A percentile compares a stretch with the other conserved stretches of the same genome.
These are phyloP conservation scores for Periphyllus acericola DNA, from an alignment of 2,888 invertebrate genomes.

Conservation along the genomic window DNA sequence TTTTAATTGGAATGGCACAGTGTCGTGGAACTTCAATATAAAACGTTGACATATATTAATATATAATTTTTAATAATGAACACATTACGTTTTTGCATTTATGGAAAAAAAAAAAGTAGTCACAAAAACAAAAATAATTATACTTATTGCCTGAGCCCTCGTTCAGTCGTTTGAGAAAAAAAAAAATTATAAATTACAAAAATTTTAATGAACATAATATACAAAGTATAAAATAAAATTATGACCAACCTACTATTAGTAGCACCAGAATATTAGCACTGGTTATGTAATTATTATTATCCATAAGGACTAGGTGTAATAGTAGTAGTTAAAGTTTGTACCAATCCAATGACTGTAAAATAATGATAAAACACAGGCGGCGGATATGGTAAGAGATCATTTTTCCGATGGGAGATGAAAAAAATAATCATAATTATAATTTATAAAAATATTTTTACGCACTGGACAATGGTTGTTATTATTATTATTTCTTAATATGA, in stretches of 20 bases:
- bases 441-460: conserved; percentile 48
- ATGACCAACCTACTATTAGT: not conserved
- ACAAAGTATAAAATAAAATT: not conserved
- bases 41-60: conserved; percentile 6
- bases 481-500: not conserved
- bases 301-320: conserved; percentile 34
- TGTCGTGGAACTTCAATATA: conserved; percentile 39
- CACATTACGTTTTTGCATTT: conserved; percentile 18
- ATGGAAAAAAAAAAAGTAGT: not conserved
- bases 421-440: conserved; percentile 19
- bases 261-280: conserved; percentile 53
- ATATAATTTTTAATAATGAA: conserved; percentile 32
- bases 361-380: conserved; percentile 32
- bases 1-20: conserved; percentile 58
- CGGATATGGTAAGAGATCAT: conserved; percentile 59
- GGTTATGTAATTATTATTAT: conserved; percentile 40
- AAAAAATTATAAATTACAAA: not conserved
- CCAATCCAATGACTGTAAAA: conserved; percentile 17
- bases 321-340: conserved; percentile 6
- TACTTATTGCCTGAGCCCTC: conserved; percentile 40
- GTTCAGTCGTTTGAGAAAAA: conserved; percentile 24
- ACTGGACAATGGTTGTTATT: conserved; percentile 28
- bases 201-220: not conserved
- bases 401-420: conserved; percentile 49
- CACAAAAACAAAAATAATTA: conserved; percentile 27